These are phyloP conservation scores for Uropsilus gracilis DNA, from an alignment of 2,113 vertebrate genomes.

Conservation along the genomic window DNA sequence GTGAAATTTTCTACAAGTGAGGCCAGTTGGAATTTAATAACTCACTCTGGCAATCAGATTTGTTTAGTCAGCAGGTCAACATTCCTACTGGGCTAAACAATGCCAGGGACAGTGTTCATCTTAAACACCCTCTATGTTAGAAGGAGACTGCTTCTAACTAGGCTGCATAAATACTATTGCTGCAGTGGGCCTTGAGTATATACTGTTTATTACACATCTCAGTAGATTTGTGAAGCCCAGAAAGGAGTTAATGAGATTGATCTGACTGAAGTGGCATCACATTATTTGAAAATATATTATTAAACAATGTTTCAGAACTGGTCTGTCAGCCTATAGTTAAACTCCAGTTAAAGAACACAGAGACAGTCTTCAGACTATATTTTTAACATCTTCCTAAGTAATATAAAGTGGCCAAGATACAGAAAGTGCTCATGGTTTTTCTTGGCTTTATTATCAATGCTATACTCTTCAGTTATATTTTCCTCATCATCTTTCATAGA, in stretches of 20 bases:
- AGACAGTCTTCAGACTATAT: neutral
- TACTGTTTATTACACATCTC: neutral
- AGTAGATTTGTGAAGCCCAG: constrained; percentile 7
- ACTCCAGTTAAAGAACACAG: neutral
- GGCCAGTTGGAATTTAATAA: constrained; percentile 55
- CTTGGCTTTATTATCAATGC: neutral
- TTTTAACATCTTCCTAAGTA: constrained; percentile 32
- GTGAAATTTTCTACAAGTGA: constrained; percentile 57
- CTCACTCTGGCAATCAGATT: constrained; percentile 51
- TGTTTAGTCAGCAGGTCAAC: constrained; percentile 62
- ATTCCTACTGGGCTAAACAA: neutral
- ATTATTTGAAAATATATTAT: constrained; percentile 32
- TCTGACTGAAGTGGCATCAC: constrained; percentile 11
- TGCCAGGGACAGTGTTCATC: constrained; percentile 42
- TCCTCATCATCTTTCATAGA: neutral
- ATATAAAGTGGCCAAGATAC: neutral
- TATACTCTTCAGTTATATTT: neutral
- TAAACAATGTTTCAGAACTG: constrained; percentile 51
- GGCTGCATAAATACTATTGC: neutral
- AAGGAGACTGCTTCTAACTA: constrained; percentile 23
- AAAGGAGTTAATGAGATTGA: constrained; percentile 33
- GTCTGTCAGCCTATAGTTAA: neutral
- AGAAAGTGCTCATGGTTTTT: neutral
- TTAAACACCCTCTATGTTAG: neutral
- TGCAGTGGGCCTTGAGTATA: neutral